Conservation (phyloP, 1,140 invertebrate genomes). For the Linepithema humile region DNA sequence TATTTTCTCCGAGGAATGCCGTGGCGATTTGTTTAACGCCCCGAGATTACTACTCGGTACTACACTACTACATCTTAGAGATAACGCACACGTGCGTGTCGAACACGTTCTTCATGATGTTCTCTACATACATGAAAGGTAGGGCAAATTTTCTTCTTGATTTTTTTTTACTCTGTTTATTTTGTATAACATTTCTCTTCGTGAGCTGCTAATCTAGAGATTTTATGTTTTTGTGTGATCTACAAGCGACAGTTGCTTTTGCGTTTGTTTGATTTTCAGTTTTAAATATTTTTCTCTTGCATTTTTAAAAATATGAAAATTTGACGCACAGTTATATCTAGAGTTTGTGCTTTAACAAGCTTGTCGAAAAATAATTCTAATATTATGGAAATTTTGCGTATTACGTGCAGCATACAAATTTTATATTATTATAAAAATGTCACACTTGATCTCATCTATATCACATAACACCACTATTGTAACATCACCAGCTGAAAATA, state of each 20-base stretch:
- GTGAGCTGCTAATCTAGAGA: neutral
- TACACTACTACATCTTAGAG: neutral
- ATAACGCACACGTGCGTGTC: conserved; percentile 16
- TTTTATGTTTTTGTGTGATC: neutral
- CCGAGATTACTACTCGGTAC: neutral
- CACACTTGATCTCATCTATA: neutral
- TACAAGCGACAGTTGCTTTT: no score
- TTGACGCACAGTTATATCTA: neutral
- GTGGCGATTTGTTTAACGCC: conserved; percentile 12
- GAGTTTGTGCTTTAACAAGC: neutral
- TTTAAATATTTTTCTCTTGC: neutral
- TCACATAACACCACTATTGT: neutral
- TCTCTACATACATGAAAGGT: conserved; percentile 28
- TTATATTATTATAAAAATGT: neutral
- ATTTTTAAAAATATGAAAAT: neutral
- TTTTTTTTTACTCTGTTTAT: neutral
- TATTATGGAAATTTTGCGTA: neutral
- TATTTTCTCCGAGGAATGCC: conserved; percentile 37
- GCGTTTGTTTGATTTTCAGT: neutral
- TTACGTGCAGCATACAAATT: neutral
- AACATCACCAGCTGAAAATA: neutral
- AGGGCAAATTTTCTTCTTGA: neutral
- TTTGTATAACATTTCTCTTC: neutral
- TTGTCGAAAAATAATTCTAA: neutral
- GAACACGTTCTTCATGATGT: conserved; percentile 9